A percentile compares a stretch with the other conserved stretches of the same genome.
phyloP scores from a whole-genome alignment of 2,888 invertebrate genomes.

The Yponomeuta plumbellus region DNA sequence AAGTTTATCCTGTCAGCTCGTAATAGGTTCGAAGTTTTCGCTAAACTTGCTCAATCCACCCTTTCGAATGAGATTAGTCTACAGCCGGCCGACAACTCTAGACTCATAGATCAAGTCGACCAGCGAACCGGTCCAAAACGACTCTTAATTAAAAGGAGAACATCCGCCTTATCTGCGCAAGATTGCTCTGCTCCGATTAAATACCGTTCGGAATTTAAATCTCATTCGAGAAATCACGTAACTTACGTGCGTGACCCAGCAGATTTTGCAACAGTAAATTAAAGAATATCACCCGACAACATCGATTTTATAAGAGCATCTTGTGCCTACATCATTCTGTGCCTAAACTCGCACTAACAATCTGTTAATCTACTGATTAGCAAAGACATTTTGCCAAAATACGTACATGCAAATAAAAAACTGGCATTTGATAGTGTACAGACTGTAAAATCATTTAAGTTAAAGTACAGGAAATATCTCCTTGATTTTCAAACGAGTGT shows the following conservation, averaged over 20 bases:
- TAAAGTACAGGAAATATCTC: too few species aligned
- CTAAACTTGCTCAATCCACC: not conserved
- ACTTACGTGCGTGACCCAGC: not conserved
- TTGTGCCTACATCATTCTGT: too few species aligned
- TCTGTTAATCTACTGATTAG: too few species aligned
- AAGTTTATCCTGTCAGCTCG: not conserved
- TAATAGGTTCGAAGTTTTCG: not conserved
- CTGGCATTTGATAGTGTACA: too few species aligned
- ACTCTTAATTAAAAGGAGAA: slow-evolving; percentile 40
- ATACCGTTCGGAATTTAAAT: slow-evolving; percentile 35
- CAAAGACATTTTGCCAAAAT: too few species aligned
- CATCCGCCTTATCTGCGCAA: slow-evolving; percentile 42
- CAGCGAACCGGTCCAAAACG: slow-evolving; percentile 33
- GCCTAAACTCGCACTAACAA: too few species aligned
- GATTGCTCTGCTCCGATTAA: slow-evolving; percentile 32
- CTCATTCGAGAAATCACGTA: slow-evolving; percentile 26
- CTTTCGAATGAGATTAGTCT: not conserved
- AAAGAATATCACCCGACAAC: not conserved
- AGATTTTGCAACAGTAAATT: not conserved
- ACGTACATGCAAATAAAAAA: too few species aligned
- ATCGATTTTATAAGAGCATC: too few species aligned
- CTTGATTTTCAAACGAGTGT: too few species aligned
- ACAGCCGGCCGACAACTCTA: slow-evolving; percentile 3
- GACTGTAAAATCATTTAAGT: too few species aligned
- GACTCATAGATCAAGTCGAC: slow-evolving; percentile 20